Conservation (phyloP, 1,140 invertebrate species). For the Anagrus nilaparvatae region DNA sequence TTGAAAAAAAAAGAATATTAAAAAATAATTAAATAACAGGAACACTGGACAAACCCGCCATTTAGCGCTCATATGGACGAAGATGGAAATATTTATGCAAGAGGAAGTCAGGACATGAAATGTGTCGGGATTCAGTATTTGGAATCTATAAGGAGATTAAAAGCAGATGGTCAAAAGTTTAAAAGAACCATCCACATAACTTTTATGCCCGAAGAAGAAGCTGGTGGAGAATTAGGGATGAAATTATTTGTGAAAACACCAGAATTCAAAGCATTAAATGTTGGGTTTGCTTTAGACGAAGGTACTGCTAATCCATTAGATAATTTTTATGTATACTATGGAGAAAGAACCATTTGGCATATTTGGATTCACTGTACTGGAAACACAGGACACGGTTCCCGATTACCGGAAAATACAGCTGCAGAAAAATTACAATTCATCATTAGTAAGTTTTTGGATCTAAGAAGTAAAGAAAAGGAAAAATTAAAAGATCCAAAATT, state of each 20-base stretch:
- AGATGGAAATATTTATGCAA: conserved; percentile 71
- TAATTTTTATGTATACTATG: conserved; percentile 63
- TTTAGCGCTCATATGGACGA: conserved; percentile 68
- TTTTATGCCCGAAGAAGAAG: conserved; percentile 77
- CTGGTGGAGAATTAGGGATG: conserved; percentile 77
- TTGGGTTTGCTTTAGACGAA: conserved; percentile 90
- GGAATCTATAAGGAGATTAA: conserved; percentile 63
- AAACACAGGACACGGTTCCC: conserved; percentile 81
- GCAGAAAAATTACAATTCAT: conserved; percentile 73
- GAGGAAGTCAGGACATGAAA: conserved; percentile 80
- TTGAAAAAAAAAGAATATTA: no score
- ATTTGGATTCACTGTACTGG: conserved; percentile 62
- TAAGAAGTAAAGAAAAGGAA: conserved; percentile 55
- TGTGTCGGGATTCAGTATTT: conserved; percentile 73
- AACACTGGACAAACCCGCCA: conserved; percentile 73
- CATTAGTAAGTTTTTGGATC: conserved; percentile 66
- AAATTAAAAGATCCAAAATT: conserved; percentile 55
- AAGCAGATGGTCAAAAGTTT: conserved; percentile 43
- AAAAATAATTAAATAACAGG: no score
- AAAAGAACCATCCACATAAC: conserved; percentile 47
- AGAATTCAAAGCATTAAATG: conserved; percentile 72
- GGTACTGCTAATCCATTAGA: conserved; percentile 59
- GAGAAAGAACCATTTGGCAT: conserved; percentile 63
- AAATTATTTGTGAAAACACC: conserved; percentile 63
- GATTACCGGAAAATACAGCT: conserved; percentile 68